Conservation (phyloP, 2,888 invertebrate species). For the Drosophila lacicola region DNA sequence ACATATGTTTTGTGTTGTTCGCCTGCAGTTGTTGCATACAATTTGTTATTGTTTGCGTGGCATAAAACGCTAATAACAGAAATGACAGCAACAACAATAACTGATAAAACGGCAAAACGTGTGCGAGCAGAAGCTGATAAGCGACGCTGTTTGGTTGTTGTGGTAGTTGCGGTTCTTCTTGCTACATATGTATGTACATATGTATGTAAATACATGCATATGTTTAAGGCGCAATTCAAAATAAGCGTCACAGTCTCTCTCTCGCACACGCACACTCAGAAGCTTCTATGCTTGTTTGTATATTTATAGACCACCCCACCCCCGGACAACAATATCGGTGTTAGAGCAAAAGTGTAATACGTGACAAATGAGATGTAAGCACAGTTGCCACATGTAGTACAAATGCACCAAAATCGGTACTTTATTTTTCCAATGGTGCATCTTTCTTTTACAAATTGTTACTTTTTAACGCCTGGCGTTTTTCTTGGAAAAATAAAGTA, state of each 20-base stretch:
- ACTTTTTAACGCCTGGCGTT: not conserved
- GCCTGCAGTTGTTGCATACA: conserved; percentile 9
- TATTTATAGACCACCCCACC: conserved; percentile 28
- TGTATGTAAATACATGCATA: not conserved
- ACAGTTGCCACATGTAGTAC: conserved; percentile 5
- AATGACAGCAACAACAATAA: conserved; percentile 10
- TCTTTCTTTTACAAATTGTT: not conserved
- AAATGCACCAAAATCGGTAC: conserved; percentile 2
- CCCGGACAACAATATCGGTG: conserved; percentile 22
- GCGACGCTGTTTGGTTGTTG: conserved; percentile 13
- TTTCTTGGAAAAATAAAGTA: not conserved
- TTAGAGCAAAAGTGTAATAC: conserved; percentile 41
- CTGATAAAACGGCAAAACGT: conserved; percentile 46
- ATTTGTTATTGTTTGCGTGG: conserved; percentile 52
- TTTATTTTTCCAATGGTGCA: not conserved
- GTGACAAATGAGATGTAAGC: conserved; percentile 54
- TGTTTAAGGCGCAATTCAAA: conserved; percentile 18
- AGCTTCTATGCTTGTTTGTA: conserved; percentile 2
- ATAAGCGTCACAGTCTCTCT: not conserved
- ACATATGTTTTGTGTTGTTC: not conserved
- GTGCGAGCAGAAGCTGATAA: conserved; percentile 45
- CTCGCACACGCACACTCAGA: not conserved
- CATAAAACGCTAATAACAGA: conserved; percentile 11
- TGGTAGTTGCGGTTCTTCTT: not conserved
- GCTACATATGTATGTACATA: not conserved